Conservation (phyloP, 2,888 invertebrate genomes). For the Periphyllus acericola region DNA sequence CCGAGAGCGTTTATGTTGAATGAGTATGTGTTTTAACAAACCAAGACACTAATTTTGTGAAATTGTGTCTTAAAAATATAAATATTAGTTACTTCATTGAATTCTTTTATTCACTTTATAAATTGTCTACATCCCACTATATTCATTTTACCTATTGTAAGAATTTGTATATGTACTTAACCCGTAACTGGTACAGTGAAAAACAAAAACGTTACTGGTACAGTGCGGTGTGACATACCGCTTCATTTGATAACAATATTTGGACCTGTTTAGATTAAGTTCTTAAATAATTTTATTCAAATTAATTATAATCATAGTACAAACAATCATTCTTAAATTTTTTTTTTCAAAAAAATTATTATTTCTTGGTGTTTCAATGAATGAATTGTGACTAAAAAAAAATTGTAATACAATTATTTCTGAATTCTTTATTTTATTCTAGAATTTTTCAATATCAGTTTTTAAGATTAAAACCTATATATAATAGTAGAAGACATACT, state of each 20-base stretch:
- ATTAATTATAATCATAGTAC: slow-evolving; percentile 5
- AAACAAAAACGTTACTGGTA: slow-evolving; percentile 3
- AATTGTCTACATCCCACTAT: no score
- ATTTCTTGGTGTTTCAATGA: background rate
- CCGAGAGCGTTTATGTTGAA: no score
- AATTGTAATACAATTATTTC: background rate
- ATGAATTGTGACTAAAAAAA: no score
- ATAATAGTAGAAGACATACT: background rate
- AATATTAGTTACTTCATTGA: no score
- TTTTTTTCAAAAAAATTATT: no score
- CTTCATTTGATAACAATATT: slow-evolving; percentile 2
- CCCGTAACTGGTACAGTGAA: slow-evolving; percentile 20
- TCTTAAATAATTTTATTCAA: background rate
- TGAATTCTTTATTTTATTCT: slow-evolving; percentile 1
- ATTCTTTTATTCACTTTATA: no score
- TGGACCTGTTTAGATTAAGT: background rate
- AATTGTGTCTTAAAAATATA: no score
- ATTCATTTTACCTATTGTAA: no score
- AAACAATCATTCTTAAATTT: background rate
- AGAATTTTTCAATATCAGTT: background rate
- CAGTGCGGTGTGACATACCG: background rate
- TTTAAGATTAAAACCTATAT: background rate
- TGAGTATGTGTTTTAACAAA: no score
- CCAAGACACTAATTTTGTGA: no score
- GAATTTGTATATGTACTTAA: background rate